Conservation (phyloP, 2,888 invertebrate species). For the Plagodis pulveraria region DNA sequence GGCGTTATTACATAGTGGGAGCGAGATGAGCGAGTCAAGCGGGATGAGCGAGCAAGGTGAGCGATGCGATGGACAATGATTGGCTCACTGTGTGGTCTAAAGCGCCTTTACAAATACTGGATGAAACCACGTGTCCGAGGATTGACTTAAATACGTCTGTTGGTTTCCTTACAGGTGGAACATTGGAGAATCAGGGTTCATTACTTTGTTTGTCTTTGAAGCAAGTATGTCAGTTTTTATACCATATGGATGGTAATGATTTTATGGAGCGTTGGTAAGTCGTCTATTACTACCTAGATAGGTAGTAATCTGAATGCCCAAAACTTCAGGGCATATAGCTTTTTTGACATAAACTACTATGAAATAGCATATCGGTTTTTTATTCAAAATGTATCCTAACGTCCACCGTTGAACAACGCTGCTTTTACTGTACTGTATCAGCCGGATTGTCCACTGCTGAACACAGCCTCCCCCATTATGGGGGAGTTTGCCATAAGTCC, state of each 20-base stretch:
- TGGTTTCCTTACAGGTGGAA: slow-evolving; percentile 42
- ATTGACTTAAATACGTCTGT: slow-evolving; percentile 47
- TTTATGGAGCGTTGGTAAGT: slow-evolving; percentile 5
- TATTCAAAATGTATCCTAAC: too few species aligned
- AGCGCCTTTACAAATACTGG: slow-evolving; percentile 71
- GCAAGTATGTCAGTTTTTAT: slow-evolving; percentile 20
- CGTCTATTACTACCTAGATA: too few species aligned
- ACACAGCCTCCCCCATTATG: too few species aligned
- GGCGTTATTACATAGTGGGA: slow-evolving; percentile 79
- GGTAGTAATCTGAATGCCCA: too few species aligned
- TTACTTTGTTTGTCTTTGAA: slow-evolving; percentile 38
- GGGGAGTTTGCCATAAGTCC: too few species aligned
- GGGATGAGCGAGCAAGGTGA: slow-evolving; percentile 50
- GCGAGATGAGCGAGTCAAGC: slow-evolving; percentile 35
- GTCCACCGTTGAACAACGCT: too few species aligned
- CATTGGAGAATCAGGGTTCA: slow-evolving; percentile 36
- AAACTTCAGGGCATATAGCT: too few species aligned
- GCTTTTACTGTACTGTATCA: too few species aligned
- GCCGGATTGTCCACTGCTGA: too few species aligned
- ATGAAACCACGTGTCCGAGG: slow-evolving; percentile 59
- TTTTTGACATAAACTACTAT: too few species aligned
- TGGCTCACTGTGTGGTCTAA: slow-evolving; percentile 80
- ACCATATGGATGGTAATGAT: slow-evolving; percentile 15
- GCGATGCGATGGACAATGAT: slow-evolving; percentile 73
- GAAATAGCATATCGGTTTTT: too few species aligned